Conservation (phyloP, 2,113 vertebrate species). For the Cebidichthys violaceus region DNA sequence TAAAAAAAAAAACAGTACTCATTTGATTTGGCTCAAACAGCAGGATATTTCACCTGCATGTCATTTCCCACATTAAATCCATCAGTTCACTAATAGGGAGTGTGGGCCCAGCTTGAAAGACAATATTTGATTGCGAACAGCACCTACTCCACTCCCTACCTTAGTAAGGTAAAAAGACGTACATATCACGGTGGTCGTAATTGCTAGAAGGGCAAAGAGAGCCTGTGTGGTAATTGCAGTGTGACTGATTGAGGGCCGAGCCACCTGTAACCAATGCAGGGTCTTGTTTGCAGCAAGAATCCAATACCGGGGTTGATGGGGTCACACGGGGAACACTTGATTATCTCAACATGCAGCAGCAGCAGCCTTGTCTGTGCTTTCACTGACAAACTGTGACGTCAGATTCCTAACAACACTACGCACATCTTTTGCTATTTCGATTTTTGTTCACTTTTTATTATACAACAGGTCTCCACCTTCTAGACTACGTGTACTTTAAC, state of each 20-base stretch:
- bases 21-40: constrained; percentile 8
- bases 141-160: background rate
- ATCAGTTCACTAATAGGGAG: constrained; percentile 17
- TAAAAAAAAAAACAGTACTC: background rate
- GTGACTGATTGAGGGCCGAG: constrained; percentile 32
- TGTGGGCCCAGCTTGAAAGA: constrained; percentile 6
- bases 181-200: background rate
- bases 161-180: constrained; percentile 10
- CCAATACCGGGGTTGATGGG: constrained; percentile 36
- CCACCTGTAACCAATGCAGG: background rate
- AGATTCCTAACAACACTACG: background rate
- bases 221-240: constrained; percentile 27
- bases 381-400: constrained; percentile 6
- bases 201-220: constrained; percentile 16
- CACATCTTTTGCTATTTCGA: background rate
- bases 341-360: constrained; percentile 58
- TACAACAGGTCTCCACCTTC: background rate
- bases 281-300: constrained; percentile 25
- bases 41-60: constrained; percentile 30
- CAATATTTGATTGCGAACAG: constrained; percentile 47
- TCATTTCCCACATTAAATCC: constrained; percentile 42
- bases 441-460: background rate
- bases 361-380: constrained; percentile 28
- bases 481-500: background rate
- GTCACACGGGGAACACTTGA: constrained; percentile 43